Base-by-base conservation (phyloP, 2,888 invertebrate genomes). In the Plagodis pulveraria region DNA sequence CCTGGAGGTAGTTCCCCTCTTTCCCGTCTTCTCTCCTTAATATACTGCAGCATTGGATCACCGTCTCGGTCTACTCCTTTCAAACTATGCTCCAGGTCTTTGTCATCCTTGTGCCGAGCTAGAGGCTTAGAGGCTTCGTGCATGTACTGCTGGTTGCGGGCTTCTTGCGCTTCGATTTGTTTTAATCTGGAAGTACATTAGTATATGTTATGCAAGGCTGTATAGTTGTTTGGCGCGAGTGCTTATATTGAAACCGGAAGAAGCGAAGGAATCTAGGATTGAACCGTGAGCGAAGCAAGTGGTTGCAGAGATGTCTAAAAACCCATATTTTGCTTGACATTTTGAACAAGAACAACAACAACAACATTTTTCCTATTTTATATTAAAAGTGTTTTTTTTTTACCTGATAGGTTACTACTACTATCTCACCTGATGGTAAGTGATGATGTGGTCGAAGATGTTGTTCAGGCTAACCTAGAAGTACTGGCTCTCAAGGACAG, bases 11-110 rank as follows among this genome's bases (percentile, higher is more conserved):
- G 57, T 2, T 89, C 93, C 2, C 94, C 94, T 8, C 93, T 86
- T 34, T 93, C 93, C 1, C 94, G 80, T 66, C 94, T 94, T 64
- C 90, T 93, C 71, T 95, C 95, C 54, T 94, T 93, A 35, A 99
- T 96, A 73, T 98, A 99, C 48, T 95, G 94, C 57, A 98, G 86
- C 99, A 99, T 99, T 0, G 99, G 99, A 91, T 99, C 99, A 0
- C 97, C 99, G 0, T 95, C 96, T 56, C 97, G 93, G 69, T 97
- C 96, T 63, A 95, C 94, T 6, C 95, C 94, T 54, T 95, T 95
- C 38, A 98, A 85, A 74, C 95, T 94, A 2, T 91, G 91, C 74
- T 99, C 99, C 73, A 99, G 87, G 83, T 99, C 99, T 33, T 93
- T 94, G 80, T 99, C 99, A 73, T 97, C 96, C 5, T 95, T 95